These are phyloP conservation scores for Quiscalus mexicanus DNA, from an alignment of 2,113 vertebrate genomes.

Conservation along the genomic window DNA sequence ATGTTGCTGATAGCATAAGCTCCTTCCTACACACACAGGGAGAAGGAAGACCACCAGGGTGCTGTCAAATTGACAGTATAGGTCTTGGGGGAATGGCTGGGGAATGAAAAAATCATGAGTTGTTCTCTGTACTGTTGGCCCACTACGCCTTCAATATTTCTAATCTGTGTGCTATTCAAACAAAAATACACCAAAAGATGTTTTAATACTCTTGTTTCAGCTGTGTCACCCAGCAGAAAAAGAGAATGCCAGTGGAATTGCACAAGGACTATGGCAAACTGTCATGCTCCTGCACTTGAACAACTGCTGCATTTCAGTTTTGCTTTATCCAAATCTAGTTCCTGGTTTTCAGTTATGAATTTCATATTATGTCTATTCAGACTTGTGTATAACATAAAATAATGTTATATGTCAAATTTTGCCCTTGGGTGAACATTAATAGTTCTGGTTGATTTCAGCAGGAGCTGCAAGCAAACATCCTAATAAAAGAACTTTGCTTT, in stretches of 20 bases:
- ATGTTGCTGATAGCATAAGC: neutral
- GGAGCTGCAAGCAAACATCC: neutral
- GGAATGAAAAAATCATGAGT: neutral
- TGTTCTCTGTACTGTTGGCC: neutral
- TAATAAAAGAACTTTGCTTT: conserved; percentile 24
- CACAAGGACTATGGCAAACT: neutral
- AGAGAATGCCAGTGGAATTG: neutral
- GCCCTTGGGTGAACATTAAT: neutral
- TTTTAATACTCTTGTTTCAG: neutral
- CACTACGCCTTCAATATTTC: neutral
- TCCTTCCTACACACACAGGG: neutral
- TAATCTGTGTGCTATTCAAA: neutral
- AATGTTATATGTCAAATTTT: conserved; percentile 32
- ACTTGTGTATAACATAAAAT: neutral
- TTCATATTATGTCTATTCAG: neutral
- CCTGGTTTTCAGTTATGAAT: neutral
- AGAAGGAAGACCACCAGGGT: neutral
- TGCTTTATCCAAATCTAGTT: neutral
- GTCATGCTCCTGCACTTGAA: neutral
- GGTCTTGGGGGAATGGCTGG: neutral
- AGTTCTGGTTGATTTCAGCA: conserved; percentile 17
- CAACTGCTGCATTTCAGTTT: neutral
- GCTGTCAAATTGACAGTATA: neutral
- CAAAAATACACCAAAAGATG: neutral
- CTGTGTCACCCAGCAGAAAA: neutral